Evolutionary conservation across 1,140 invertebrate genomes (phyloP), one percentile per base, ranked within the genome.

Genomic region (Macrobrachium rosenbergii): DNA sequence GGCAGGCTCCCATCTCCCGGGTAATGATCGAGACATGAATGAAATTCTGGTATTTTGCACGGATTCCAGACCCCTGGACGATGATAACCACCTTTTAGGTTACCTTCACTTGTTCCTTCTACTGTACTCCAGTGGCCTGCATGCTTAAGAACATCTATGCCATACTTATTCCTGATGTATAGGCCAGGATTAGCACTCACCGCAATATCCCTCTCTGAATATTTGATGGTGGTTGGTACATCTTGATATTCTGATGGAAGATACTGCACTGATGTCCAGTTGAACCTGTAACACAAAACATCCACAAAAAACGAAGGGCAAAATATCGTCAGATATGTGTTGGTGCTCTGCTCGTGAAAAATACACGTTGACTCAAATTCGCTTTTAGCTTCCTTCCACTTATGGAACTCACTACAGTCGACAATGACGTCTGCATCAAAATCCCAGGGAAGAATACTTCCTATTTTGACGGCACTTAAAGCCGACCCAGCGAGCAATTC

Each of bases 131-230:
- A 88, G 69, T 63, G 67, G 58, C 67, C 58, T 5, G 67, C 83
- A 52, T 88, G 87, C 12, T 75, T 43, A n/a, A 88, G 67, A 72
- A 87, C 85, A 5, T 73, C 79, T 10, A 81, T 81, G 8, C 87
- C 87, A 43, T 87, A 76, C 5, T 80, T 23, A 21, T 28, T 43
- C 59, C 87, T 28, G 21, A 17, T 28, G 45, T 83, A 86, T 59
- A 45, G 52, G 7, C 83, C 83, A 17, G 83, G 83, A 52, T 86
- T 82, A 23, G 45, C 76, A 43, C 63, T 75, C n/a, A 58, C 52
- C 64, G 37, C 52, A 17, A 60, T 59, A 75, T 75, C 83, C 17
- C 21, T 17, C 12, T 62, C 67, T 5, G 43, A 75, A n/a, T 60
- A 52, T 6, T 63, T 28, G 45, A 86, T 75, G n/a, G n/a, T 21